Conservation (phyloP, 1,140 invertebrate species). For the Hesperophylax magnus region DNA sequence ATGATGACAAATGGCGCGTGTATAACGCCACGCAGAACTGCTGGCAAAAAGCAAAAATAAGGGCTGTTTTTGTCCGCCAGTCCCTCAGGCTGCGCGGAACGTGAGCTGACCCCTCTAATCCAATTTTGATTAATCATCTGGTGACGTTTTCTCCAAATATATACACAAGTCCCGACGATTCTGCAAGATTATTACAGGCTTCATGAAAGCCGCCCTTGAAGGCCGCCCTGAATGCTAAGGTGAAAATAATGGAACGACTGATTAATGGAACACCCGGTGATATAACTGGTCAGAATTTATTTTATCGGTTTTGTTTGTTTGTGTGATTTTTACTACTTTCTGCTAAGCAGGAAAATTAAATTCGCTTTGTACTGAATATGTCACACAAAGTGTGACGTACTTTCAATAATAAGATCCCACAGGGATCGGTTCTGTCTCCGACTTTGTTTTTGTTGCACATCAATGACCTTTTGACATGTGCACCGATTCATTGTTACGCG, state of each 20-base stretch:
- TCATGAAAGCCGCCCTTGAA: not conserved
- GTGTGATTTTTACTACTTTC: too few species aligned
- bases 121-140: slow-evolving; percentile 27
- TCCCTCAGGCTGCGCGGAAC: not conserved
- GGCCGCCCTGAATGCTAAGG: slow-evolving; percentile 9
- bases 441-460: too few species aligned
- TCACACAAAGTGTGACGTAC: too few species aligned
- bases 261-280: not conserved
- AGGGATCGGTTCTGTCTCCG: too few species aligned
- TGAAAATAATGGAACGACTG: slow-evolving; percentile 3
- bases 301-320: slow-evolving; percentile 23
- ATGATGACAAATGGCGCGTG: too few species aligned
- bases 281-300: slow-evolving; percentile 5
- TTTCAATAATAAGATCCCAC: too few species aligned
- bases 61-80: not conserved
- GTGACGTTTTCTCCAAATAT: slow-evolving; percentile 29
- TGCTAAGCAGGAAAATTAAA: too few species aligned
- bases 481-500: too few species aligned
- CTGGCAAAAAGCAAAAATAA: not conserved
- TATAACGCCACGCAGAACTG: too few species aligned
- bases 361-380: too few species aligned
- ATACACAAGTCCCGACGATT: slow-evolving; percentile 28
- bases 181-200: slow-evolving; percentile 18
- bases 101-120: slow-evolving; percentile 4
- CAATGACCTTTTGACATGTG: too few species aligned